Conservation (phyloP, 1,140 invertebrate genomes). For the Drosophila bifasciata region DNA sequence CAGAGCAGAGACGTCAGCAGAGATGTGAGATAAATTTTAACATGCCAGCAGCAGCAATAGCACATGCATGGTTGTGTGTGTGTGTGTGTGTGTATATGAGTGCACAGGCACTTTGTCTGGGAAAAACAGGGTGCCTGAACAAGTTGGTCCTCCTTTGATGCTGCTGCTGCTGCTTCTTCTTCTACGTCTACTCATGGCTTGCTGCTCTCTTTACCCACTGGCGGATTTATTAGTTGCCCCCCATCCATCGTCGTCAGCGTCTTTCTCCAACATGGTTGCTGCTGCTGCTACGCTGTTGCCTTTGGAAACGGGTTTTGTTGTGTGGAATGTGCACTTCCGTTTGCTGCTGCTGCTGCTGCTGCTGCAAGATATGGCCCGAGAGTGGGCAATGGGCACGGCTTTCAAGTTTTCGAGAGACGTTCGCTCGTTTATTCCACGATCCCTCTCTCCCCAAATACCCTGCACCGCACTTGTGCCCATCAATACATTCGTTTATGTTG, state of each 20-base stretch:
- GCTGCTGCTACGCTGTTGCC: conserved; percentile 30
- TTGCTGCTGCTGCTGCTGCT: conserved; percentile 58
- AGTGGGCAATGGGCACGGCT: conserved; percentile 76
- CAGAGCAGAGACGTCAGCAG: conserved; percentile 19
- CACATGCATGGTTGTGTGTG: too few species aligned
- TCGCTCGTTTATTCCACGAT: conserved; percentile 18
- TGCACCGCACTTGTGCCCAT: conserved; percentile 53
- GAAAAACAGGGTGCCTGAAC: conserved; percentile 49
- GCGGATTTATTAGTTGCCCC: conserved; percentile 76
- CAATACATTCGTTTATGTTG: conserved; percentile 66
- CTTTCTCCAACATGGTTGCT: conserved; percentile 62
- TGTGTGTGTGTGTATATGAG: conserved; percentile 21
- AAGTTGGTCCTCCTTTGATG: conserved; percentile 3
- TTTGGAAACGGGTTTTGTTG: conserved; percentile 75
- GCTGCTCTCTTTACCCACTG: conserved; percentile 83
- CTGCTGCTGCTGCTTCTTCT: conserved; percentile 35
- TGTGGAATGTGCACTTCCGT: conserved; percentile 83
- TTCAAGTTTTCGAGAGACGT: conserved; percentile 75
- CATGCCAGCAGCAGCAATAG: conserved; percentile 17
- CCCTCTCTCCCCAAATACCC: conserved; percentile 13
- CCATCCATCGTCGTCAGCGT: conserved; percentile 42
- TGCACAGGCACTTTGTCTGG: conserved; percentile 36
- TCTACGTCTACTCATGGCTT: conserved; percentile 45
- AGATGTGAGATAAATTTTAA: conserved; percentile 73
- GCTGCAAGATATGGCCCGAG: conserved; percentile 46